Conservation (phyloP, 2,113 vertebrate genomes). For the Falco punctatus region DNA sequence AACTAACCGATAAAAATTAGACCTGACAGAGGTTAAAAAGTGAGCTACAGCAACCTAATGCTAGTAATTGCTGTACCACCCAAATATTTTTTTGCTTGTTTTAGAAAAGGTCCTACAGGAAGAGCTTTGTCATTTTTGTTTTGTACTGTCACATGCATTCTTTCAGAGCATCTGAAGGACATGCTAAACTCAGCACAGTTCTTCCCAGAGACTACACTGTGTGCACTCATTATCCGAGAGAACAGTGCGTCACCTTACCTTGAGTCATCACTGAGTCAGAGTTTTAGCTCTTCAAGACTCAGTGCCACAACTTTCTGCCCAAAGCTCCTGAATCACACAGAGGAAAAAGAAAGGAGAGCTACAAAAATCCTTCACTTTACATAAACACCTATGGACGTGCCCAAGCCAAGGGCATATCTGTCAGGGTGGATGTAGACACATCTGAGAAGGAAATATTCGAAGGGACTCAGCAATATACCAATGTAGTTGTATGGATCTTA, state of each 20-base stretch:
- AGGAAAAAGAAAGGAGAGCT: neutral
- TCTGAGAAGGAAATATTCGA: neutral
- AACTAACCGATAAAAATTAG: neutral
- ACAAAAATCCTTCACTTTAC: neutral
- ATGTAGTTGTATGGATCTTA: neutral
- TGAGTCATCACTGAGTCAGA: constrained; percentile 56
- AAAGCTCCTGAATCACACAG: neutral
- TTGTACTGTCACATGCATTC: neutral
- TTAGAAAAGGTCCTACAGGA: neutral
- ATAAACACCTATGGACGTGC: neutral
- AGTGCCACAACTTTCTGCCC: neutral
- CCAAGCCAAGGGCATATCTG: neutral
- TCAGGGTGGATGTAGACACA: neutral
- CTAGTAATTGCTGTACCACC: neutral
- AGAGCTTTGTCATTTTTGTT: neutral
- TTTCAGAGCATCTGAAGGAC: constrained; percentile 48
- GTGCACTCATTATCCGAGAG: constrained; percentile 9
- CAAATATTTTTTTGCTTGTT: neutral
- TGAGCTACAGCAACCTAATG: neutral
- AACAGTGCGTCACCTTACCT: constrained; percentile 25
- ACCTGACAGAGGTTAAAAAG: neutral
- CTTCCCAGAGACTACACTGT: constrained; percentile 13
- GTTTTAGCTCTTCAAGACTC: constrained; percentile 1
- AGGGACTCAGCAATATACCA: neutral
- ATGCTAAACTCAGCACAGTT: constrained; percentile 46